phyloP scores from a whole-genome alignment of 2,797 vertebrate species.

The Scleropages formosus region DNA sequence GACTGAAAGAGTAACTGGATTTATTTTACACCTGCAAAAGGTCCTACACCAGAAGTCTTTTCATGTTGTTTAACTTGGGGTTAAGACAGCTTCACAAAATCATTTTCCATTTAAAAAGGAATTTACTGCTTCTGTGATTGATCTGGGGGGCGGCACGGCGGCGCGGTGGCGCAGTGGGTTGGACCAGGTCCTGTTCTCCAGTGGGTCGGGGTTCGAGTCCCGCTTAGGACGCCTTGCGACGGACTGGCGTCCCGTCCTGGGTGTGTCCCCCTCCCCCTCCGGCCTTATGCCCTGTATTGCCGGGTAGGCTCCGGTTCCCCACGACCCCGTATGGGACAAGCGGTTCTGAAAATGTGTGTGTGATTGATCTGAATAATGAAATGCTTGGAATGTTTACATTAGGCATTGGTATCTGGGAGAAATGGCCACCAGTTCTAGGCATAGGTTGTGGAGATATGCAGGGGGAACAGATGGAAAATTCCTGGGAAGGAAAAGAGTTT shows the following conservation, averaged over 20 bases:
- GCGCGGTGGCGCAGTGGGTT: too few relatives aligned
- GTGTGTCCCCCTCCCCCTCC: too few relatives aligned
- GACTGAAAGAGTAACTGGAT: slow-evolving; percentile 36
- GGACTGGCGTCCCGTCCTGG: too few relatives aligned
- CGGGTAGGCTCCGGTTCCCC: too few relatives aligned
- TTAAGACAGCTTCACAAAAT: slow-evolving; percentile 41
- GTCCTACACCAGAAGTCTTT: slow-evolving; percentile 39
- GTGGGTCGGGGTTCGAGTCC: too few relatives aligned
- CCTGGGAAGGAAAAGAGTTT: neutral
- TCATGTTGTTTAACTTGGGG: slow-evolving; percentile 45
- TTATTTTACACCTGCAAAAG: slow-evolving; percentile 23
- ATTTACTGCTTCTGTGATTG: slow-evolving; percentile 69
- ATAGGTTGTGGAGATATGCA: neutral
- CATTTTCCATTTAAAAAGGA: slow-evolving; percentile 52
- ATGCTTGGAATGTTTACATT: slow-evolving; percentile 71
- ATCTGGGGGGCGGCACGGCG: too few relatives aligned
- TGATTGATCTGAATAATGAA: slow-evolving; percentile 70
- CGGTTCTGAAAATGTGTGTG: too few relatives aligned
- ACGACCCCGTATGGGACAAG: too few relatives aligned
- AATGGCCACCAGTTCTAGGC: slow-evolving; percentile 42
- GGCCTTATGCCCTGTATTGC: too few relatives aligned
- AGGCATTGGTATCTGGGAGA: slow-evolving; percentile 50
- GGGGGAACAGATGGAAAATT: neutral
- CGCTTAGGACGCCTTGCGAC: too few relatives aligned
- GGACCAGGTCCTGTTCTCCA: too few relatives aligned